phyloP scores from a whole-genome alignment of 2,113 vertebrate species.

The Chlorodrepanis virens region DNA sequence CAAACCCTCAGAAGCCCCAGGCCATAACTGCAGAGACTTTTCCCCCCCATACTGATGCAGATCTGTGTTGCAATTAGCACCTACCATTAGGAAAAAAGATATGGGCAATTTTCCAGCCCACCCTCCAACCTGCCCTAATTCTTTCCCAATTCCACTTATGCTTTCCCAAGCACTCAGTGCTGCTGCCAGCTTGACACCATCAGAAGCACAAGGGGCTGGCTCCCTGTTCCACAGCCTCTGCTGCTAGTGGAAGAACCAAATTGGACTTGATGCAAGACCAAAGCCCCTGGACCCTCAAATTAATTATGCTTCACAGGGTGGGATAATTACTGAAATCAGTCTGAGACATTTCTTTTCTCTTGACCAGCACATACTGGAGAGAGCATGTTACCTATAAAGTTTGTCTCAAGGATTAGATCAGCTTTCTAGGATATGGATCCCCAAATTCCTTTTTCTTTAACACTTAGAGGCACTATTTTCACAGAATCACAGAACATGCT shows the following conservation, averaged over 20 bases:
- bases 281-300: neutral
- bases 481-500: neutral
- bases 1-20: neutral
- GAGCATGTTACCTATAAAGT: neutral
- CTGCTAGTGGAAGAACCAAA: fast-evolving
- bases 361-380: neutral
- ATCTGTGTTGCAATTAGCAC: neutral
- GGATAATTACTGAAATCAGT: conserved; percentile 8
- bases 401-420: neutral
- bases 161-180: neutral
- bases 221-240: fast-evolving
- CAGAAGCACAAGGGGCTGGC: fast-evolving
- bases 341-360: neutral
- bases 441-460: neutral
- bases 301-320: neutral
- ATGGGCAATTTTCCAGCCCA: neutral
- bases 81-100: neutral
- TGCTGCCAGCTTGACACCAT: neutral
- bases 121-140: neutral
- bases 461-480: neutral
- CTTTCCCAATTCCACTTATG: neutral
- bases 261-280: neutral
- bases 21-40: neutral
- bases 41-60: neutral
- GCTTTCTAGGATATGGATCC: neutral